These are phyloP conservation scores for Hydractinia echinata DNA, from an alignment of 30 jellyfish, hydroid and myxozoan species.

Conservation along the genomic window DNA sequence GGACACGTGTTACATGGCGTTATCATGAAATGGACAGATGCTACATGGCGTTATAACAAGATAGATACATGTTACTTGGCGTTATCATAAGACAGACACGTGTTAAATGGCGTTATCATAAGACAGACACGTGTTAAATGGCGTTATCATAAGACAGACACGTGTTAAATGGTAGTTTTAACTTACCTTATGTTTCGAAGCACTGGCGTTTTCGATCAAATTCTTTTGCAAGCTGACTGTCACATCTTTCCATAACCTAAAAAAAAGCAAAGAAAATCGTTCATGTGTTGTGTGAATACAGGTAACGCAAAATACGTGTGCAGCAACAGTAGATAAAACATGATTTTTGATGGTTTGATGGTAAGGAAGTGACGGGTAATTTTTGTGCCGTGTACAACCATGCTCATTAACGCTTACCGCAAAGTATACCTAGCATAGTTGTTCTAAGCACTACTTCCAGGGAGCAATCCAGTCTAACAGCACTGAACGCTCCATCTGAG, in stretches of 20 bases:
- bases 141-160: neutral
- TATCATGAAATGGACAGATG: neutral
- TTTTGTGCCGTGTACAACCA: no score
- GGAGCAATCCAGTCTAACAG: no score
- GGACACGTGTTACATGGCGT: neutral
- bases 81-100: neutral
- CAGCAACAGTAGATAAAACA: neutral
- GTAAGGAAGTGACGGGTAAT: no score
- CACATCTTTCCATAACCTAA: slow-evolving; percentile 89
- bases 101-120: neutral
- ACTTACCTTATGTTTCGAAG: slow-evolving; percentile 72
- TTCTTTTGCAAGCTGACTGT: slow-evolving; percentile 56
- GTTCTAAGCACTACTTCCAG: no score
- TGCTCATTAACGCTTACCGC: no score
- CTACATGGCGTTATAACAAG: neutral
- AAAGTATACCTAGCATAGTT: no score
- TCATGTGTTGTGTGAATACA: neutral
- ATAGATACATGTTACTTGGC: neutral
- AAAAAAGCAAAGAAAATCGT: neutral
- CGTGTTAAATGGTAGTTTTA: neutral
- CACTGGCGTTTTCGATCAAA: slow-evolving; percentile 79
- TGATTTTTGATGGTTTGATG: neutral
- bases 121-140: neutral
- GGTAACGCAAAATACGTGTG: no score
- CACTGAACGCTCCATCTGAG: no score